Base-by-base conservation (phyloP, 2,888 invertebrate species). In the Drepanosiphum platanoidis region DNA sequence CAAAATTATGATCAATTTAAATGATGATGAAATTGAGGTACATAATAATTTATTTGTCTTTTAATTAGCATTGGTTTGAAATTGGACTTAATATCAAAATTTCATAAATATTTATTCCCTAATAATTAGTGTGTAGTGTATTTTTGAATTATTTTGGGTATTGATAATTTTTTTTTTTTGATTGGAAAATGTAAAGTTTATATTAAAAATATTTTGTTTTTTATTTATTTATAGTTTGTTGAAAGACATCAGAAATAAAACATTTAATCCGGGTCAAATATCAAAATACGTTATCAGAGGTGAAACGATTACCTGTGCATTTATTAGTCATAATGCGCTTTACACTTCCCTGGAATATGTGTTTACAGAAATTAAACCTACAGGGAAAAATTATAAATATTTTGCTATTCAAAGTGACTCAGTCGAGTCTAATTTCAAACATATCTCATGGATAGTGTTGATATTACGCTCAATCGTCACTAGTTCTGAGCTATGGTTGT, bases 401-500 rank as follows among this genome's bases (percentile, higher is more conserved):
- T 58, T 68, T 3, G 84, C 77, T 7, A 36, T 84, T 15, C 77
- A 84, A 77, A 58, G 30, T 77, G 58, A 9, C 3, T 5, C 58
- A 9, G 39, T 84, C n/a, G 13, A 75, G 11, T 2, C 27, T 36
- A 61, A 30, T 1, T 81, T 58, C 15, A 30, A 70, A 36, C 34
- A 39, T 71, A 58, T 71, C 39, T 22, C 30, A 32, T 18, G n/a
- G 18, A 70, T 77, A 13, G 58, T 84, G 9, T 75, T 75, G 30
- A 84, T 84, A 68, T 15, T 46, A 8, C 74, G 84, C 1, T 77
- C 84, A 30, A 39, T 70, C 18, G 27, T 7, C 13, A 36, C 11
- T 0, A 11, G 0, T 27, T 64, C 46, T 15, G 84, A 84, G 39
- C 39, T 84, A n/a, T 84, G 84, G 84, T 70, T 84, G 39, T 77